phyloP scores from a whole-genome alignment of 2,888 invertebrate genomes.

The Prosopocoilus inquinatus region DNA sequence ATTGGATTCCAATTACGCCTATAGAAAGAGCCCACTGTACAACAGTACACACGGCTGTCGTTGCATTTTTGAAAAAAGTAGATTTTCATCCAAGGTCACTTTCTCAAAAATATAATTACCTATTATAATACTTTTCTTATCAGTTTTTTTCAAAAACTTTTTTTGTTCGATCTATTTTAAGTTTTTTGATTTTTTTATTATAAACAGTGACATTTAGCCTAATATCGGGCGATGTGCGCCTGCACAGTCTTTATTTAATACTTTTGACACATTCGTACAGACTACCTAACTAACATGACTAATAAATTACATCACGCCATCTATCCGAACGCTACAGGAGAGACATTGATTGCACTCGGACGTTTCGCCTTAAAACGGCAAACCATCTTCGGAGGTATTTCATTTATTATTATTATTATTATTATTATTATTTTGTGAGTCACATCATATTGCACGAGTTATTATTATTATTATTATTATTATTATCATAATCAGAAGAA shows the following conservation, averaged over 20 bases:
- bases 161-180: slow-evolving; percentile 39
- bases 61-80: slow-evolving; percentile 43
- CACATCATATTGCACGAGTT: no score
- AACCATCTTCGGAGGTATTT: no score
- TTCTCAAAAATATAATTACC: slow-evolving; percentile 51
- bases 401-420: no score
- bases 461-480: no score
- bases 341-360: background rate
- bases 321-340: slow-evolving; percentile 6
- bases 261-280: slow-evolving; percentile 52
- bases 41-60: slow-evolving; percentile 32
- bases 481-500: no score
- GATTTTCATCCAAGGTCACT: slow-evolving; percentile 51
- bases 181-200: slow-evolving; percentile 26
- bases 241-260: slow-evolving; percentile 54
- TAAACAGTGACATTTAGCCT: slow-evolving; percentile 45
- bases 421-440: no score
- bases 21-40: slow-evolving; percentile 37
- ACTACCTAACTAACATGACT: slow-evolving; percentile 42
- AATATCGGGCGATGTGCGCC: slow-evolving; percentile 49
- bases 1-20: slow-evolving; percentile 28
- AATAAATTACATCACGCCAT: slow-evolving; percentile 21
- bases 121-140: slow-evolving; percentile 45
- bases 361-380: no score
- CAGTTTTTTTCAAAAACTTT: slow-evolving; percentile 37